Percentiles rank a stretch among this genome's conserved stretches.
Evolutionary conservation across 2,888 invertebrate species (phyloP).

Genomic region (Argyra leucocephala): DNA sequence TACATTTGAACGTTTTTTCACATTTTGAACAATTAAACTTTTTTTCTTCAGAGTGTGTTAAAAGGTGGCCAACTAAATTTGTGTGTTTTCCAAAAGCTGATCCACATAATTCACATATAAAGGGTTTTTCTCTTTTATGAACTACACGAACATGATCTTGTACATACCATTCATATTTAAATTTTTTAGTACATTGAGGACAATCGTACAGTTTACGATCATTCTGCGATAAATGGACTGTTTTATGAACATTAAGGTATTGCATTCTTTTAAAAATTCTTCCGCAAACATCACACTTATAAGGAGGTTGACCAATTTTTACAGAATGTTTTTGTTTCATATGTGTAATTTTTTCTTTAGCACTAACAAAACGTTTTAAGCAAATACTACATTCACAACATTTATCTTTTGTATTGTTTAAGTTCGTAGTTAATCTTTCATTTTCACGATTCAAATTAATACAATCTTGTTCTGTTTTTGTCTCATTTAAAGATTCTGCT

Average conservation of each 20-base stretch:
- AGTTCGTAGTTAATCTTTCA: background rate
- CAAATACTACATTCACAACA: conserved; percentile 4
- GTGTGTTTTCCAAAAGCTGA: background rate
- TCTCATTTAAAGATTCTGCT: too few species aligned
- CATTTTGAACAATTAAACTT: background rate
- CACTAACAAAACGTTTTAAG: background rate
- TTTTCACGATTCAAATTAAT: background rate
- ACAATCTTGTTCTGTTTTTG: background rate
- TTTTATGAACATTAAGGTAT: background rate
- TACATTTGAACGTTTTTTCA: conserved; percentile 25
- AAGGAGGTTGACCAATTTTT: background rate
- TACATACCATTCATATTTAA: background rate
- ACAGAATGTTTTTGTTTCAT: background rate
- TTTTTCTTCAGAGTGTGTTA: conserved; percentile 17
- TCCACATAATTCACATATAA: background rate
- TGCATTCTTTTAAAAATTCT: background rate
- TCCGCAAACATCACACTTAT: background rate
- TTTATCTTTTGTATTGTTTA: background rate
- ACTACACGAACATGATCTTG: background rate
- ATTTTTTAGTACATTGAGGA: background rate
- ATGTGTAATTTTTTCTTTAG: background rate
- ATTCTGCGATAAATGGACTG: background rate
- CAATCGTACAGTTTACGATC: background rate
- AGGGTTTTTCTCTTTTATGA: background rate
- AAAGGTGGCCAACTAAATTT: background rate